phyloP scores from a whole-genome alignment of 2,888 invertebrate genomes.

The Sussaba pulchella region DNA sequence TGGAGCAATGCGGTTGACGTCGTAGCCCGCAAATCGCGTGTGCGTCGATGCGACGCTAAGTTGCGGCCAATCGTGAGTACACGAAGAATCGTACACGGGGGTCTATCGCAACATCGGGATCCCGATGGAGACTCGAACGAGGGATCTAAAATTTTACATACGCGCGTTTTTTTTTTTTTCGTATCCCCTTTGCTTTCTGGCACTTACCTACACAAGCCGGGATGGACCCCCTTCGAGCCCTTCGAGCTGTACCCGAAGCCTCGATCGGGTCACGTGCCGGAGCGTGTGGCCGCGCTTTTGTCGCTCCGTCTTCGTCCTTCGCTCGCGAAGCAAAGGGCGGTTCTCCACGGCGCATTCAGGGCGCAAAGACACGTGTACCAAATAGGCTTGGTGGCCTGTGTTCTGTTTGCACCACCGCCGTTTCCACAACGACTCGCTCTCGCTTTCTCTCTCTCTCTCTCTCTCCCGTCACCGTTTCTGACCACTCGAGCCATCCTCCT shows the following conservation, averaged over 20 bases:
- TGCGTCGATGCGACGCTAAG: slow-evolving; percentile 80
- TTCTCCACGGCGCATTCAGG: slow-evolving; percentile 73
- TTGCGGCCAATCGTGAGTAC: slow-evolving; percentile 78
- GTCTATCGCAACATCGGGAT: slow-evolving; percentile 51
- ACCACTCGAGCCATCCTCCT: slow-evolving; percentile 49
- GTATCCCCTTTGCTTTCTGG: slow-evolving; percentile 71
- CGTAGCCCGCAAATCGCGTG: slow-evolving; percentile 75
- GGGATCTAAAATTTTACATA: slow-evolving; percentile 35
- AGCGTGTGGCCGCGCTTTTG: slow-evolving; percentile 74
- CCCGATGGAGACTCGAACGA: slow-evolving; percentile 7
- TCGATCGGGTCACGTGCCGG: slow-evolving; percentile 74
- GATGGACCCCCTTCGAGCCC: background rate
- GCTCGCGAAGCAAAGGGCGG: slow-evolving; percentile 63
- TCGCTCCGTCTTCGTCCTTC: slow-evolving; percentile 63
- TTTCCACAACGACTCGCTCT: slow-evolving; percentile 50
- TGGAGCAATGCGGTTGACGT: slow-evolving; percentile 80
- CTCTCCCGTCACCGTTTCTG: slow-evolving; percentile 19
- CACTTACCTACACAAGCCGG: slow-evolving; percentile 68
- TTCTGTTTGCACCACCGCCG: slow-evolving; percentile 75
- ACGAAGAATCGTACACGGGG: slow-evolving; percentile 57
- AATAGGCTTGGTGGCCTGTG: slow-evolving; percentile 81
- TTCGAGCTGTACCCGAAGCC: slow-evolving; percentile 62
- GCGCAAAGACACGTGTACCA: slow-evolving; percentile 80
- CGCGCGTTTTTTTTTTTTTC: too few species aligned
- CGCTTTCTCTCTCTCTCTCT: slow-evolving; percentile 20